Evolutionary conservation across 53 echinoderm and acorn worm genomes (phyloP).

Genomic region (Astropecten irregularis): DNA sequence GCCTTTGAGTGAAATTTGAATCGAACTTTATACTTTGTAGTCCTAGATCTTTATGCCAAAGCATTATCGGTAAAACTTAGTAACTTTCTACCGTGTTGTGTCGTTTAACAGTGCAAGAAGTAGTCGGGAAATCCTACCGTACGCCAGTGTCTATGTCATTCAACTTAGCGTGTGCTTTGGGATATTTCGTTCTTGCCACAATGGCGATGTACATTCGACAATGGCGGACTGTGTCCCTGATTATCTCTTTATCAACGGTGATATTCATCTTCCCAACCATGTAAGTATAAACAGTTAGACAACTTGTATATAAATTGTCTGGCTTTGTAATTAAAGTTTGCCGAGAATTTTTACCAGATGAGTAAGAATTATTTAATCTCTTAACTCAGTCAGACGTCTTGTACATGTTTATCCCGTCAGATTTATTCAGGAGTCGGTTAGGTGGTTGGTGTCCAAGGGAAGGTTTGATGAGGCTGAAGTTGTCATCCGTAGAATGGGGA

Average conservation of each 20-base stretch:
- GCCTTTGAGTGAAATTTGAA: too few species aligned
- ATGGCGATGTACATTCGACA: constrained; percentile 71
- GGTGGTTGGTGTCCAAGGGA: constrained; percentile 42
- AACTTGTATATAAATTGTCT: too few species aligned
- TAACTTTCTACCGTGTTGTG: background rate
- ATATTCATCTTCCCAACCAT: constrained; percentile 56
- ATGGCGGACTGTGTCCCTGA: constrained; percentile 70
- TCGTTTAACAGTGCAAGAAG: constrained; percentile 59
- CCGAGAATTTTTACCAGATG: too few species aligned
- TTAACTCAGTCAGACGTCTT: background rate
- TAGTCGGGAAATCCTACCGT: constrained; percentile 77
- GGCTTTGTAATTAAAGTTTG: too few species aligned
- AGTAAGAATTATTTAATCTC: too few species aligned
- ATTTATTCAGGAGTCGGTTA: constrained; percentile 28
- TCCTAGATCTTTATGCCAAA: background rate
- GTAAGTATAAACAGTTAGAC: too few species aligned
- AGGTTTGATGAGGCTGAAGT: constrained; percentile 47
- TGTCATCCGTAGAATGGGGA: constrained; percentile 19
- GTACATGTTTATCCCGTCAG: background rate
- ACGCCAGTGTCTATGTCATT: constrained; percentile 51
- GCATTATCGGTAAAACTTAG: background rate
- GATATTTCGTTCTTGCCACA: constrained; percentile 72
- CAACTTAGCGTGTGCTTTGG: constrained; percentile 58
- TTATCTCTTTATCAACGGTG: constrained; percentile 57
- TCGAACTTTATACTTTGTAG: background rate